Conservation (phyloP, 2,888 invertebrate genomes). For the Hypena proboscidalis region DNA sequence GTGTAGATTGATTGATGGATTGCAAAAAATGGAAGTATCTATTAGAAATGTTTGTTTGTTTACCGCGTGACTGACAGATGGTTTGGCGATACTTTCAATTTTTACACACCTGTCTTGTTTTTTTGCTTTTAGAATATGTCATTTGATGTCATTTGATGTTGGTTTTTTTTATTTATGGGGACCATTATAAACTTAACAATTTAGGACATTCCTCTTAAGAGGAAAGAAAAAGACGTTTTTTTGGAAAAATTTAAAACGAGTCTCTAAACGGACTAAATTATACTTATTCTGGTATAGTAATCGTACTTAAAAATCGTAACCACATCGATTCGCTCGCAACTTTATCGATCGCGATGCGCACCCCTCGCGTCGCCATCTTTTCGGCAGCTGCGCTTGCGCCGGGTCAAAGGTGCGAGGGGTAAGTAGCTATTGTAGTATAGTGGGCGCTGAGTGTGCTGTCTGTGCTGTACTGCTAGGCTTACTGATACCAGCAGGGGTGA, state of each 20-base stretch:
- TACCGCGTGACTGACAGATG: slow-evolving; percentile 12
- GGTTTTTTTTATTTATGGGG: too few species aligned
- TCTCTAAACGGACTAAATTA: too few species aligned
- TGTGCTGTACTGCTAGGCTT: slow-evolving; percentile 61
- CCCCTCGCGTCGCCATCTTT: slow-evolving; percentile 73
- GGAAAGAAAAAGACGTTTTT: too few species aligned
- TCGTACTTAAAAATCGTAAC: background rate
- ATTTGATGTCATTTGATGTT: too few species aligned
- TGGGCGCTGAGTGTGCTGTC: slow-evolving; percentile 66
- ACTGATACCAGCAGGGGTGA: slow-evolving; percentile 49
- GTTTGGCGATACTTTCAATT: slow-evolving; percentile 7
- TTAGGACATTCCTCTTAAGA: too few species aligned
- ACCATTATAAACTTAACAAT: too few species aligned
- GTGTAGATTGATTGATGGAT: slow-evolving; percentile 19
- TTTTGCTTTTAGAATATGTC: too few species aligned
- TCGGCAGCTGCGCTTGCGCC: slow-evolving; percentile 77
- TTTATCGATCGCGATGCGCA: slow-evolving; percentile 72
- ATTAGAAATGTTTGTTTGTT: slow-evolving; percentile 15
- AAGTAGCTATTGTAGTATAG: slow-evolving; percentile 67
- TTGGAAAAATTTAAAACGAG: too few species aligned
- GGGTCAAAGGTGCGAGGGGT: slow-evolving; percentile 78
- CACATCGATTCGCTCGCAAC: slow-evolving; percentile 37
- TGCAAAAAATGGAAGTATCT: slow-evolving; percentile 16
- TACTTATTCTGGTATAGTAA: too few species aligned
- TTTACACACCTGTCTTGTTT: background rate